Conservation (phyloP, 2,113 vertebrate species). For the Suricata suricatta region DNA sequence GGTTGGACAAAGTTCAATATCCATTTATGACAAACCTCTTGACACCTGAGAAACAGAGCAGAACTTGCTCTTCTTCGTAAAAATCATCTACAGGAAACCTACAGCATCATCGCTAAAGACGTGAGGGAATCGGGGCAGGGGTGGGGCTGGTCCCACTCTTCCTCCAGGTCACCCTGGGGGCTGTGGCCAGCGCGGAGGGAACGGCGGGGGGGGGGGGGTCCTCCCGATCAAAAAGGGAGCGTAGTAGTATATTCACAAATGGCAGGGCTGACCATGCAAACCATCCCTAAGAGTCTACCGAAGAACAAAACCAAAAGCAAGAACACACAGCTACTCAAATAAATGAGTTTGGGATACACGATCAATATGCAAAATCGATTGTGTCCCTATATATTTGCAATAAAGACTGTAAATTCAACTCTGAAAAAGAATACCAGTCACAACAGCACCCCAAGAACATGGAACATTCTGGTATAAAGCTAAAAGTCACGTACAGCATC, state of each 20-base stretch:
- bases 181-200: too few species aligned
- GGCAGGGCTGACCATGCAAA: background rate
- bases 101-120: background rate
- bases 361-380: background rate
- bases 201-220: accelerated
- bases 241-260: too few species aligned
- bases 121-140: background rate
- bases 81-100: background rate
- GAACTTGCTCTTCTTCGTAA: background rate
- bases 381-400: background rate
- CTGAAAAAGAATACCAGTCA: background rate
- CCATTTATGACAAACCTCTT: background rate
- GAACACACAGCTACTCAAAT: background rate
- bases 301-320: background rate
- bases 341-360: background rate
- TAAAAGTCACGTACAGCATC: background rate
- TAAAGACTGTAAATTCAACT: background rate
- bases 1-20: background rate
- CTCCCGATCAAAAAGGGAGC: accelerated
- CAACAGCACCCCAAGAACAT: background rate
- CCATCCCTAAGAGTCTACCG: background rate
- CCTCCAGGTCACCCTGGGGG: accelerated
- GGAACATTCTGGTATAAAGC: background rate
- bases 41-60: background rate
- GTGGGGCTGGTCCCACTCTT: accelerated